Base-by-base conservation (phyloP, 2,113 vertebrate species). In the Chloropsis hardwickii region DNA sequence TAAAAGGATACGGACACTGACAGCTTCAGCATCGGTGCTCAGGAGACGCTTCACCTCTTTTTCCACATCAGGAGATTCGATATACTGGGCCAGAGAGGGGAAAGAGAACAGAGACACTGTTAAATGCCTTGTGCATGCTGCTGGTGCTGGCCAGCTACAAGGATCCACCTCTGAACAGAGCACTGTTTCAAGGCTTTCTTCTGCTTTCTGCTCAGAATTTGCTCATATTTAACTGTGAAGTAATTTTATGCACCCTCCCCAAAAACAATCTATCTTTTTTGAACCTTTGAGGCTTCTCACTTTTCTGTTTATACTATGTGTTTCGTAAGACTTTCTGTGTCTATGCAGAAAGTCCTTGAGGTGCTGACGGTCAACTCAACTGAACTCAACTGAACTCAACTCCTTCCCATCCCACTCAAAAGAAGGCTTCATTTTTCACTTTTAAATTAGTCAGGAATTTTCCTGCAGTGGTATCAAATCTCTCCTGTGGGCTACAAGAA, bases 31-130 rank as follows among this genome's bases (percentile, higher is more conserved):
- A 90, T 99, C 99, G 31, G 99, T 99, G 96, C 98, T 98, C 91
- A 99, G 98, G 82, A 99, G 97, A 94, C 98, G 98, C 81, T 99
- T 99, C 97, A 99, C 98, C 96, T 99, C 99, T 88, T 99, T 99
- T 86, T 99, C 99, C 96, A 99, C 99, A 81, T 99, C 98, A 93
- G 99, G 99, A 96, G 99, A 99, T 73, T 99, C 99, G 16, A 98
- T 98, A 91, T 98, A 98, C 98, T 99, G 97, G 42, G 84, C 58
- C 74, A 95, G 70, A 81, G 70, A 81, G 6, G 23, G 28, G 27
- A 61, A 60, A 25, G 22, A 65, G 62, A 91, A 61, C 56, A 83
- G 50, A 85, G 54, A 57, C 29, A 28, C 62, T 50, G 81, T 69
- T 67, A 94, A 94, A 92, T 13, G 81, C 16, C 10, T 50, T 2